A percentile compares a stretch with the other conserved stretches of the same genome.
Evolutionary conservation across 2,888 invertebrate species (phyloP).

Genomic region (Drosophila engyochracea): DNA sequence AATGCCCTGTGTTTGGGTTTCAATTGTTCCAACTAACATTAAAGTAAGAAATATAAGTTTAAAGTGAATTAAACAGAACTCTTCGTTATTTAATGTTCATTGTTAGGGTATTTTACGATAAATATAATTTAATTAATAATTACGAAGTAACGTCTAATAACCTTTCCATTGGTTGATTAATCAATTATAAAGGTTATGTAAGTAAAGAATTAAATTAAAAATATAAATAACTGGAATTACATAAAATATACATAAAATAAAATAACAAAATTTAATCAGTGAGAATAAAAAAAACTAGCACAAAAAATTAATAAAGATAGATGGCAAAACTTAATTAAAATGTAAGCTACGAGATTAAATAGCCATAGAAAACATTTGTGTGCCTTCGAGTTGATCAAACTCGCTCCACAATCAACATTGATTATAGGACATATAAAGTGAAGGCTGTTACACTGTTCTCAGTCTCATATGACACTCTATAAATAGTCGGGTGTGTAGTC

Average conservation of each 20-base stretch:
- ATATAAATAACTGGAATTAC: background rate
- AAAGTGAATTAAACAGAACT: no score
- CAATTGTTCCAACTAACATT: background rate
- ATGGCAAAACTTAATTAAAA: background rate
- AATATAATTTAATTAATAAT: background rate
- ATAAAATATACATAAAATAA: background rate
- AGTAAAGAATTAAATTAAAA: background rate
- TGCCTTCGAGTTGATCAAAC: background rate
- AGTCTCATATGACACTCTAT: conserved; percentile 27
- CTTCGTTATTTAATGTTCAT: accelerated
- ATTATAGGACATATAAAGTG: conserved; percentile 4
- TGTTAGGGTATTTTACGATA: background rate
- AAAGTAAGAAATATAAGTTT: background rate
- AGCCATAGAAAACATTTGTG: background rate
- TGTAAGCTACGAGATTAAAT: background rate
- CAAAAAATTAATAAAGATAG: background rate
- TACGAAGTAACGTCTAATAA: background rate
- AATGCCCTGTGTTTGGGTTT: background rate
- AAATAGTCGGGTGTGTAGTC: conserved; percentile 27
- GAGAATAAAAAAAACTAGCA: background rate
- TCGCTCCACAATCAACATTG: background rate
- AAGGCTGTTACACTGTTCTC: background rate
- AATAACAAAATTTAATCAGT: background rate
- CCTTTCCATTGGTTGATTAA: background rate
- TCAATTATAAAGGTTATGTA: background rate